phyloP scores from a whole-genome alignment of 1,140 invertebrate genomes.

The Hypsibius dujardini region DNA sequence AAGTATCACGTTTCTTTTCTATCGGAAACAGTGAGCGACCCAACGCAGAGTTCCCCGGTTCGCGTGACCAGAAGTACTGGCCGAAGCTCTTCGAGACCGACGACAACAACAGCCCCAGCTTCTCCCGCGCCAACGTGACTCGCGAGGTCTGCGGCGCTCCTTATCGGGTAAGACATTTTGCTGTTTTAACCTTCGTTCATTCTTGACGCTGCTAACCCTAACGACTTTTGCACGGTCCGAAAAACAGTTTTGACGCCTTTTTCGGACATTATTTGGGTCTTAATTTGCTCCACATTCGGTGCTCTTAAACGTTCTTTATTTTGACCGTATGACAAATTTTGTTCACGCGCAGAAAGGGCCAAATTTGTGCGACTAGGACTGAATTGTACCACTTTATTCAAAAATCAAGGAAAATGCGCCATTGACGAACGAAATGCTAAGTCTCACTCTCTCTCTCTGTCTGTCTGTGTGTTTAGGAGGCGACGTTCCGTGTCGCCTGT shows the following conservation, averaged over 20 bases:
- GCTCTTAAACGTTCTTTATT: background rate
- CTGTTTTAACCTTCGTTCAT: too few species aligned
- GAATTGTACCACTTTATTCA: background rate
- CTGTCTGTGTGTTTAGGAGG: background rate
- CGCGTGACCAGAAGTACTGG: constrained; percentile 11
- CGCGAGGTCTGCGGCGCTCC: constrained; percentile 14
- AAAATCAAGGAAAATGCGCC: background rate
- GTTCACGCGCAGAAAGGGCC: too few species aligned
- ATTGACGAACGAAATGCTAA: background rate
- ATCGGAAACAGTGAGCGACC: constrained; percentile 3
- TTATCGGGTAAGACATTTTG: constrained; percentile 11
- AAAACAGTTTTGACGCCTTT: background rate
- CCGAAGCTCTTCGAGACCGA: background rate
- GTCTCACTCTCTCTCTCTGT: background rate
- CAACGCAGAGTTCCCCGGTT: constrained; percentile 16
- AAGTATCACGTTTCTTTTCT: background rate
- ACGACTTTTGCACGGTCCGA: background rate
- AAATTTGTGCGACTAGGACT: background rate
- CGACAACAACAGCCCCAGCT: constrained; percentile 10
- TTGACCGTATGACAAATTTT: too few species aligned
- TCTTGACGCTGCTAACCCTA: too few species aligned
- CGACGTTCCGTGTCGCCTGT: background rate
- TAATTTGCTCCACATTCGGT: background rate
- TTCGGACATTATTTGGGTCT: background rate
- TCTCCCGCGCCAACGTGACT: background rate